phyloP scores from a whole-genome alignment of 2,113 vertebrate genomes.

The Osmerus eperlanus region DNA sequence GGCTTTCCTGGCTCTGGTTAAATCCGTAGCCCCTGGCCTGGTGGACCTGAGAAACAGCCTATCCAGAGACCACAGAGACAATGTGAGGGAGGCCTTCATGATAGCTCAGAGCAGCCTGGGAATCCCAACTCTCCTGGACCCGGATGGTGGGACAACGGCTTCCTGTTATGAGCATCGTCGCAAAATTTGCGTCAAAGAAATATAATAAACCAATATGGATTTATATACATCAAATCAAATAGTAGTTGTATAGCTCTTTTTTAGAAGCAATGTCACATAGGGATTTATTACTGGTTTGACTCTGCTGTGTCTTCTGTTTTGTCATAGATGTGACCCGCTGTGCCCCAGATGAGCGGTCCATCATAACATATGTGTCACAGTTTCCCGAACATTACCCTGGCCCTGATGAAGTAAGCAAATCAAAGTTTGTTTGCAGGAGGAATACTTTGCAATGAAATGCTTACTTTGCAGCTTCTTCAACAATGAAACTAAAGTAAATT shows the following conservation, averaged over 20 bases:
- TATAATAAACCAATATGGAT: neutral
- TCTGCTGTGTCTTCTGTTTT: neutral
- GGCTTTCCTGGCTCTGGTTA: conserved; percentile 85
- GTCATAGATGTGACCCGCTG: conserved; percentile 76
- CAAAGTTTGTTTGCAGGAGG: neutral
- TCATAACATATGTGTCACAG: conserved; percentile 87
- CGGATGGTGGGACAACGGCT: conserved; percentile 76
- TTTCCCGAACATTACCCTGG: conserved; percentile 79
- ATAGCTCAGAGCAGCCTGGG: conserved; percentile 75
- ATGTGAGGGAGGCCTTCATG: conserved; percentile 81
- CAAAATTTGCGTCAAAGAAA: neutral
- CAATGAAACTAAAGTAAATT: too few species aligned
- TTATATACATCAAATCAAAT: too few species aligned
- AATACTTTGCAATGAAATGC: too few species aligned
- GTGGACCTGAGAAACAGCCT: conserved; percentile 83
- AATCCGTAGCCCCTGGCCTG: conserved; percentile 80
- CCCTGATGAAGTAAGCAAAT: conserved; percentile 69
- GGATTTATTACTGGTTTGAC: neutral
- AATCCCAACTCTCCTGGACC: conserved; percentile 84
- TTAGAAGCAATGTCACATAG: neutral
- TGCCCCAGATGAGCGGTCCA: conserved; percentile 83
- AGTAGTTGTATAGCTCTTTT: neutral
- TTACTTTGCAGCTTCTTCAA: too few species aligned
- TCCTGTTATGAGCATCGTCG: conserved; percentile 2
- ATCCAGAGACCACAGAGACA: conserved; percentile 75